These are phyloP conservation scores for Sarcophaga rosellei DNA, from an alignment of 2,888 invertebrate species.

Conservation along the genomic window DNA sequence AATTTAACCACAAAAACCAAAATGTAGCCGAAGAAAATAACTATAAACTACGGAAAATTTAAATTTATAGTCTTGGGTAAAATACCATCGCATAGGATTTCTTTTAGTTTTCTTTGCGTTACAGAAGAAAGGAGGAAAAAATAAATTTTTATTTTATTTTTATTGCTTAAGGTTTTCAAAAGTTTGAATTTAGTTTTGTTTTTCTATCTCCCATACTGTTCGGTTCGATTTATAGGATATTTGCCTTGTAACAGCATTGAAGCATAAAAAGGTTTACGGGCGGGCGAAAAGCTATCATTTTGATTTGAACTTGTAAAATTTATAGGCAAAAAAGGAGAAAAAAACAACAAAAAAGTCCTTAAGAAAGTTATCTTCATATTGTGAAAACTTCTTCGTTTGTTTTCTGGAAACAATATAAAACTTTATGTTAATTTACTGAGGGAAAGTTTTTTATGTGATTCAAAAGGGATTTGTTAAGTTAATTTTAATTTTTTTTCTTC, in stretches of 20 bases:
- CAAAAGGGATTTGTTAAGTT: too few species aligned
- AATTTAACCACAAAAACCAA: conserved; percentile 70
- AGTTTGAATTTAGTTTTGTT: conserved; percentile 8
- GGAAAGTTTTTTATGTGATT: neutral
- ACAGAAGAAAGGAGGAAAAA: conserved; percentile 2
- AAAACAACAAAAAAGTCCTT: neutral
- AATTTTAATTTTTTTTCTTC: too few species aligned
- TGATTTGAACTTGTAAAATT: conserved; percentile 12
- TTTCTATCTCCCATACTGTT: neutral
- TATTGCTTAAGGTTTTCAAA: conserved; percentile 35
- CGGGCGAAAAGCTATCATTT: conserved; percentile 39
- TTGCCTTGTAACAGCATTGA: conserved; percentile 44
- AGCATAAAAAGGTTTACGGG: conserved; percentile 65
- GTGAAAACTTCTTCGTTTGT: conserved; percentile 28
- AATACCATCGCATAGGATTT: conserved; percentile 63
- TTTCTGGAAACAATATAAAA: neutral
- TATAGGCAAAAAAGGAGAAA: neutral
- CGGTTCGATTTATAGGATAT: conserved; percentile 34
- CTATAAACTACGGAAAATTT: conserved; percentile 63
- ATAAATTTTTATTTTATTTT: conserved; percentile 42
- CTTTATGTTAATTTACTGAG: conserved; percentile 46
- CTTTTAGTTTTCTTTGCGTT: conserved; percentile 13
- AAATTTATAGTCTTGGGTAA: conserved; percentile 75
- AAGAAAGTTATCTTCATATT: conserved; percentile 25
- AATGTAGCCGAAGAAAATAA: conserved; percentile 71